A percentile compares a stretch with the other conserved stretches of the same genome.
phyloP scores from a whole-genome alignment of 2,797 vertebrate genomes.

The Salarias fasciatus region DNA sequence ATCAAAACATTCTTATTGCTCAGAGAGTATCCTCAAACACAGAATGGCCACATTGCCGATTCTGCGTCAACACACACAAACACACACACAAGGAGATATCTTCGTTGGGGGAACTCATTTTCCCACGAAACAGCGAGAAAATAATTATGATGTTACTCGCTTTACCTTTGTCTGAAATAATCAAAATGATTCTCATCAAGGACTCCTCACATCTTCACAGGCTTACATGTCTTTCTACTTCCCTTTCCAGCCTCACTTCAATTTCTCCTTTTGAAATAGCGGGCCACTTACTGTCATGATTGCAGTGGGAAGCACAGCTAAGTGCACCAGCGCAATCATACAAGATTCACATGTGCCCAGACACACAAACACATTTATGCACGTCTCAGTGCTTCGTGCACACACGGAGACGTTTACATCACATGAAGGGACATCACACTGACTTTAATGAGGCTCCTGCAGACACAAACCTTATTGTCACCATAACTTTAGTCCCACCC shows the following conservation, averaged over 20 bases:
- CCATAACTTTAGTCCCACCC: no score
- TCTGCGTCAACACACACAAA: slow-evolving; percentile 15
- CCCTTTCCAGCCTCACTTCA: slow-evolving; percentile 39
- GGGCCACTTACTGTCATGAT: slow-evolving; percentile 62
- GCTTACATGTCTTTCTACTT: slow-evolving; percentile 21
- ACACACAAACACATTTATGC: slow-evolving; percentile 3
- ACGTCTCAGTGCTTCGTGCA: neutral
- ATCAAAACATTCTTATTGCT: slow-evolving; percentile 42
- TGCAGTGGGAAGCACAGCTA: slow-evolving; percentile 51
- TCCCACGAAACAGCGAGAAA: slow-evolving; percentile 25
- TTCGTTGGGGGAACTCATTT: slow-evolving; percentile 2
- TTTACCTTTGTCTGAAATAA: slow-evolving; percentile 44
- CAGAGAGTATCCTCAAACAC: slow-evolving; percentile 32
- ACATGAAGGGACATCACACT: no score
- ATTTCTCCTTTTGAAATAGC: slow-evolving; percentile 53
- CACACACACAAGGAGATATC: neutral
- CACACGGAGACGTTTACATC: slow-evolving; percentile 5
- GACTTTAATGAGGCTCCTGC: no score
- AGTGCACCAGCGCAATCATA: slow-evolving; percentile 52
- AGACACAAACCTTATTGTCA: no score
- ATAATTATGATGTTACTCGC: slow-evolving; percentile 36
- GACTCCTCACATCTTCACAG: slow-evolving; percentile 34
- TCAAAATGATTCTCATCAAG: slow-evolving; percentile 55
- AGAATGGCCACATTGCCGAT: slow-evolving; percentile 28
- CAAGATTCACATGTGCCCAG: slow-evolving; percentile 18